Base-by-base conservation (phyloP, 1,140 invertebrate species). In the Heliconius himera region DNA sequence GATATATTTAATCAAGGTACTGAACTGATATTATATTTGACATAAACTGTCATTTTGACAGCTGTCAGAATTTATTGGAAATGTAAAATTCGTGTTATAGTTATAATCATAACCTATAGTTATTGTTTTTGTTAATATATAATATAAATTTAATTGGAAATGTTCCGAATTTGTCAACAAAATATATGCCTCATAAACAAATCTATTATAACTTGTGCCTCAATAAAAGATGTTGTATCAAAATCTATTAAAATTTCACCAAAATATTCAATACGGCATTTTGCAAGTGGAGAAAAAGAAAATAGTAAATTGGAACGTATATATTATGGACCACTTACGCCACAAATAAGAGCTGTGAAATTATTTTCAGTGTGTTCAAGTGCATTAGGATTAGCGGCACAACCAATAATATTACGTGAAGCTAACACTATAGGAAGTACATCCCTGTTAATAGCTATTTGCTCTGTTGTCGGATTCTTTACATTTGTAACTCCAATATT, bases 401-500 rank as follows among this genome's bases (percentile, higher is more conserved):
- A 98, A 88, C 98, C 98, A 0, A 90, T 97, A 60, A 84, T 99
- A 3, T 94, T 97, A 76, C 91, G 95, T 54, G 96, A 97, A 90
- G 94, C 96, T 29, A 78, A 95, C 26, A 94, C 95, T 46, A 92
- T 96, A 8, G 95, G 95, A 70, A 89, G 95, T 56, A 95, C 96
- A 0, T 90, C 93, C 6, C 89, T 96, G 70, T 89, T 96, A 1
- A 88, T 97, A 76, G 96, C 95, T 6, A 77, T 97, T 8, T 96
- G 96, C 83, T 95, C 96, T 1, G 94, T 97, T 66, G 94, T 98
- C 2, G 97, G 96, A 33, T 96, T 98, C 83, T 97, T 98, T 88
- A 97, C 98, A 6, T 96, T 98, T 85, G 93, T 96, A 0, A 98
- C 98, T 8, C 98, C 98, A 1, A 70, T 98, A 26, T 87, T 99